These are phyloP conservation scores for Xanthorhoe designata DNA, from an alignment of 2,888 invertebrate genomes.

Conservation along the genomic window DNA sequence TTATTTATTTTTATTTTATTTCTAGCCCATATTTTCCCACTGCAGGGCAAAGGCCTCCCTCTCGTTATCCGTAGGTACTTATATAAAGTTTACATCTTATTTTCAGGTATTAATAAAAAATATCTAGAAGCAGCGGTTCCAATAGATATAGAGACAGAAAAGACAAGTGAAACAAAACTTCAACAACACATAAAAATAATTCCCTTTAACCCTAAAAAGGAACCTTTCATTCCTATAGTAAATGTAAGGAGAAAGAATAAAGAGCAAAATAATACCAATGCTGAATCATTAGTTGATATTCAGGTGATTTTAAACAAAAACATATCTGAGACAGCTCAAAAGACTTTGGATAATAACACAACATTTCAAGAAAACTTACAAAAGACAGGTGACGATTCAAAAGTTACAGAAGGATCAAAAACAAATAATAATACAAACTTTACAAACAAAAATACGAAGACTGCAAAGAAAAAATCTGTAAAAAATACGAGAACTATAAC, in stretches of 20 bases:
- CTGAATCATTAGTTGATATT: no score
- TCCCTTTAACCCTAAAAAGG: constrained; percentile 50
- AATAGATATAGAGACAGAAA: constrained; percentile 30
- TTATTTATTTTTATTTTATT: no score
- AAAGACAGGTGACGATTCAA: neutral
- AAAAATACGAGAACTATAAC: no score
- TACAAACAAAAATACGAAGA: no score
- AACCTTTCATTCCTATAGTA: constrained; percentile 44
- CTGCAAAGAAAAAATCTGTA: no score
- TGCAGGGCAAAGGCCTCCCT: no score
- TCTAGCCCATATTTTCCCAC: no score
- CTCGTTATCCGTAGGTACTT: no score
- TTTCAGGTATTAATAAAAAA: constrained; percentile 18
- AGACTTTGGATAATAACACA: neutral
- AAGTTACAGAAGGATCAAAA: neutral
- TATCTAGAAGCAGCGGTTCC: constrained; percentile 25
- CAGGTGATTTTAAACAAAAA: neutral
- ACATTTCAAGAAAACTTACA: neutral
- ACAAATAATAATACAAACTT: neutral
- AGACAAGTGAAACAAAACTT: constrained; percentile 8
- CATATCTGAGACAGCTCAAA: neutral
- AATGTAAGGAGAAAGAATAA: neutral
- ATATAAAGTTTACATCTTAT: neutral
- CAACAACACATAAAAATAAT: constrained; percentile 25
- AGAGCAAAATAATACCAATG: neutral